Percentiles rank a stretch among this genome's conserved stretches.
These are phyloP conservation scores for Microctonus hyperodae DNA, from an alignment of 2,888 invertebrate genomes.

Conservation along the genomic window DNA sequence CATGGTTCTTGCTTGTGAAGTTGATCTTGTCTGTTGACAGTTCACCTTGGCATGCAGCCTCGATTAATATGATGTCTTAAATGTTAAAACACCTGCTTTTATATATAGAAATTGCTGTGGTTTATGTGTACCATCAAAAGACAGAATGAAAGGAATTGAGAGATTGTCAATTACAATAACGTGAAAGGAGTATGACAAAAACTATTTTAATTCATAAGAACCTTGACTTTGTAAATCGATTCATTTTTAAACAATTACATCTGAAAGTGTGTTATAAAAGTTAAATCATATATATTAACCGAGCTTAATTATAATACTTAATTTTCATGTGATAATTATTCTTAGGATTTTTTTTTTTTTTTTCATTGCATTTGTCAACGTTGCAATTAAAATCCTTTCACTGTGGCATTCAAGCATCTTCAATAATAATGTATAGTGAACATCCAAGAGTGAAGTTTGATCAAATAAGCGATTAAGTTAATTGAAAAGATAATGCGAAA, in stretches of 20 bases:
- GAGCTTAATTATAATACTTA: background rate
- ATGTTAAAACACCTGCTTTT: conserved; percentile 45
- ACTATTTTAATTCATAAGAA: conserved; percentile 31
- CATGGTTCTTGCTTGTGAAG: background rate
- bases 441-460: conserved; percentile 2
- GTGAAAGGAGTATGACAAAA: conserved; percentile 45
- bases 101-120: conserved; percentile 46
- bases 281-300: background rate
- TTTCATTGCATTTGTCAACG: background rate
- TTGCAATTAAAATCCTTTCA: conserved; percentile 25
- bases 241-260: background rate
- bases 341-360: background rate
- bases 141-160: conserved; percentile 49
- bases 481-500: conserved; percentile 10
- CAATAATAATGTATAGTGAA: background rate
- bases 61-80: conserved; percentile 45
- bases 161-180: conserved; percentile 31
- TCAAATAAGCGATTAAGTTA: conserved; percentile 5
- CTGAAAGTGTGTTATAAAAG: background rate
- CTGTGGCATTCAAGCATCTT: background rate
- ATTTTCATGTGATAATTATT: background rate
- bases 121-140: conserved; percentile 34
- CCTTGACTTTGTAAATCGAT: background rate
- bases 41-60: conserved; percentile 34
- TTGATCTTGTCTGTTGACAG: conserved; percentile 21